phyloP scores from a whole-genome alignment of 2,113 vertebrate genomes.

The Toxotes jaculatrix region DNA sequence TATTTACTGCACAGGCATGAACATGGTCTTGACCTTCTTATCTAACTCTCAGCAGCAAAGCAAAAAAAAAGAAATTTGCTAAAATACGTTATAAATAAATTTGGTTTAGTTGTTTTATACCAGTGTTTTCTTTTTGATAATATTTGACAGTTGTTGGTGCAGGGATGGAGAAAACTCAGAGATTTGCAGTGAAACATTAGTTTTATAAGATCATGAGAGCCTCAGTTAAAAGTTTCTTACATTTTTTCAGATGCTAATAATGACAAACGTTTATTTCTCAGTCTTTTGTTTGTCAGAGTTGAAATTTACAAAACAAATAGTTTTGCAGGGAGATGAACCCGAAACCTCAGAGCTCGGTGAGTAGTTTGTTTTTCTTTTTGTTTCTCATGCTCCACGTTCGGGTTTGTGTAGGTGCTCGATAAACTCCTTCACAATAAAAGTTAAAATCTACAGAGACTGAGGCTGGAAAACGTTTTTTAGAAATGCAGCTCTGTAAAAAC shows the following conservation, averaged over 20 bases:
- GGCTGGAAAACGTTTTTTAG: neutral
- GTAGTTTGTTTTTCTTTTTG: too few species aligned
- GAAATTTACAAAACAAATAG: neutral
- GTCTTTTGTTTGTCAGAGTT: neutral
- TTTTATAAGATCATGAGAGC: neutral
- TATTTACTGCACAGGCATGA: neutral
- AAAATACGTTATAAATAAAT: neutral
- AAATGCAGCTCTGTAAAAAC: neutral
- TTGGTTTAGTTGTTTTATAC: neutral
- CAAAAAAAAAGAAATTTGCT: neutral
- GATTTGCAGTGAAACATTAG: too few species aligned
- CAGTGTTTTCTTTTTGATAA: neutral
- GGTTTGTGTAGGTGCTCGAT: neutral
- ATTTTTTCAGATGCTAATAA: too few species aligned
- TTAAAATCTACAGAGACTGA: neutral
- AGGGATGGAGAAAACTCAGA: neutral
- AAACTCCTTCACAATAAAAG: slow-evolving; percentile 23
- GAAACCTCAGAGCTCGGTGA: neutral
- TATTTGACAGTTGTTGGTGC: too few species aligned
- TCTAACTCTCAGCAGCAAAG: neutral
- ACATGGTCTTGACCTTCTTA: neutral
- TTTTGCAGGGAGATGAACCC: neutral
- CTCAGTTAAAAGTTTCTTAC: neutral
- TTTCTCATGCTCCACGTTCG: too few species aligned
- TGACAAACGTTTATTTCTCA: neutral